These are phyloP conservation scores for Cryptops parisi DNA, from an alignment of 2,888 invertebrate genomes.

Conservation along the genomic window DNA sequence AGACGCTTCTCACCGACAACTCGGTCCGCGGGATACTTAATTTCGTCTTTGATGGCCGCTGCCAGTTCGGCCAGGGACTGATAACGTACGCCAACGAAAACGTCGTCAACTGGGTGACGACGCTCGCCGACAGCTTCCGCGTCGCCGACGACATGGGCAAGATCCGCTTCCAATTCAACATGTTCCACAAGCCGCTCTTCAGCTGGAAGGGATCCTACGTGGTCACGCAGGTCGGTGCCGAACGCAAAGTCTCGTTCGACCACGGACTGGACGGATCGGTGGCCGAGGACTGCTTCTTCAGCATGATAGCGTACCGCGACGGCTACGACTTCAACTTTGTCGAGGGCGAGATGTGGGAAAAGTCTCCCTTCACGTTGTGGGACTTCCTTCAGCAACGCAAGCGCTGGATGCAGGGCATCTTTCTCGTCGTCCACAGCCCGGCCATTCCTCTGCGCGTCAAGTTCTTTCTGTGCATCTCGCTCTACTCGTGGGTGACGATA, in stretches of 20 bases:
- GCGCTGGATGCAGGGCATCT: conserved; percentile 61
- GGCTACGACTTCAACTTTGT: conserved; percentile 90
- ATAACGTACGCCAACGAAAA: conserved; percentile 94
- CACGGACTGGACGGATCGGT: conserved; percentile 93
- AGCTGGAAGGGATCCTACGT: conserved; percentile 98
- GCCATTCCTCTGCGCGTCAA: conserved; percentile 64
- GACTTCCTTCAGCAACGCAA: conserved; percentile 94
- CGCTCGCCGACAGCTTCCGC: conserved; percentile 85
- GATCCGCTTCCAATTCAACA: conserved; percentile 73
- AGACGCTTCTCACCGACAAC: conserved; percentile 84
- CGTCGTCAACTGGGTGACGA: conserved; percentile 90
- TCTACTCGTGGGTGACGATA: conserved; percentile 92
- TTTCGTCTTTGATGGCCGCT: conserved; percentile 84
- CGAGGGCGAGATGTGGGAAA: conserved; percentile 98
- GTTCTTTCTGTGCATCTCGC: conserved; percentile 65
- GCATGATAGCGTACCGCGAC: conserved; percentile 81
- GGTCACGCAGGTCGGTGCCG: conserved; percentile 86
- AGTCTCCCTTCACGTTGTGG: conserved; percentile 85
- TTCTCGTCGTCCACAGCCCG: conserved; percentile 36
- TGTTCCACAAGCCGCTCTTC: conserved; percentile 88
- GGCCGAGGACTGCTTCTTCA: conserved; percentile 96
- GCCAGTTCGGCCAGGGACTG: conserved; percentile 88
- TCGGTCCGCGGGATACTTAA: conserved; percentile 79
- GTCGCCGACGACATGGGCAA: conserved; percentile 98
- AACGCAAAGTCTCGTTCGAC: conserved; percentile 79